A percentile compares a stretch with the other conserved stretches of the same genome.
Conservation (phyloP, 2,797 vertebrate species). For the Enoplosus armatus region DNA sequence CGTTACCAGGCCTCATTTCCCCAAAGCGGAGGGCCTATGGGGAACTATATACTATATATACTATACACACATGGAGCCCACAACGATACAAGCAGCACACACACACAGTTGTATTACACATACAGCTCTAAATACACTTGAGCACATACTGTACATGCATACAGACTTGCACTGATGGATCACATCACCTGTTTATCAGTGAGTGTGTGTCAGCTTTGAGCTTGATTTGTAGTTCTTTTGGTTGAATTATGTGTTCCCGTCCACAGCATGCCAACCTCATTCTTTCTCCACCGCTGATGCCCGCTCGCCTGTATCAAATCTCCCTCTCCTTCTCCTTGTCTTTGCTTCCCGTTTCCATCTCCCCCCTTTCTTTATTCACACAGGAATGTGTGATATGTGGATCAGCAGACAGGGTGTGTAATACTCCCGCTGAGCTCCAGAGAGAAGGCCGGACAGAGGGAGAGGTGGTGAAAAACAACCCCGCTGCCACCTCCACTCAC, state of each 20-base stretch:
- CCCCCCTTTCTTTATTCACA: conserved; percentile 58
- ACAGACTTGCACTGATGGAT: background rate
- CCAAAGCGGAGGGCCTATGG: conserved; percentile 19
- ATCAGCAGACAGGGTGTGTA: conserved; percentile 75
- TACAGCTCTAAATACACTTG: conserved; percentile 28
- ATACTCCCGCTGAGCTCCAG: conserved; percentile 77
- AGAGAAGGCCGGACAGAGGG: conserved; percentile 63
- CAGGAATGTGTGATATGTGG: conserved; percentile 85
- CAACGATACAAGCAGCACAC: background rate
- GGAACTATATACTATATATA: conserved; percentile 56
- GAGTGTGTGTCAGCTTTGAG: conserved; percentile 37
- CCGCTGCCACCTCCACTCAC: conserved; percentile 55
- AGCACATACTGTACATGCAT: conserved; percentile 8
- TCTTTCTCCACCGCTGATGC: conserved; percentile 49
- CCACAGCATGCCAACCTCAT: conserved; percentile 42
- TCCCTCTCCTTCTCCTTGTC: conserved; percentile 49
- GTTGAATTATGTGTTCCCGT: conserved; percentile 27
- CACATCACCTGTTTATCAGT: conserved; percentile 24
- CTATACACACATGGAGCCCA: conserved; percentile 6
- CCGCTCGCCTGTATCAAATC: conserved; percentile 53
- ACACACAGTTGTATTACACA: conserved; percentile 14
- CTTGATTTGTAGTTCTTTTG: conserved; percentile 53
- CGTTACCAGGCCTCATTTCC: conserved; percentile 47
- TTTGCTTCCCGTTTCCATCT: conserved; percentile 45
- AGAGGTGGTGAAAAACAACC: conserved; percentile 73